Percentiles rank a stretch among this genome's conserved stretches.
Conservation (phyloP, 1,140 invertebrate species). For the Cyclargus thomasi region DNA sequence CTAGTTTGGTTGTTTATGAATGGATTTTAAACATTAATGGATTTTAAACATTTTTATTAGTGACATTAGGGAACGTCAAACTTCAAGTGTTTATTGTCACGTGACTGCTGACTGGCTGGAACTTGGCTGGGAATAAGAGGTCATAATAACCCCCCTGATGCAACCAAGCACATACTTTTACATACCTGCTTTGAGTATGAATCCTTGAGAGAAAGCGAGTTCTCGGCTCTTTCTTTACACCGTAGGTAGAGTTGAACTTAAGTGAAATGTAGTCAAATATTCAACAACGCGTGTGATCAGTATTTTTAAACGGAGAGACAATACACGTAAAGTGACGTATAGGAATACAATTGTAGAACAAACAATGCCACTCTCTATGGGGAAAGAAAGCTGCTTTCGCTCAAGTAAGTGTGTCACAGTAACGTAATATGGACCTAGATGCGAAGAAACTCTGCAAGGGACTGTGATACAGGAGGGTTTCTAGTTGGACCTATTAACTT, state of each 20-base stretch:
- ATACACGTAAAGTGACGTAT: constrained; percentile 18
- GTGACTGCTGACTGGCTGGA: too few species aligned
- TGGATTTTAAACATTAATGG: too few species aligned
- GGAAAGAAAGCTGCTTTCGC: constrained; percentile 33
- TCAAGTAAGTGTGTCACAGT: constrained; percentile 24
- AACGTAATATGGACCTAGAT: constrained; percentile 15
- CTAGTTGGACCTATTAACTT: neutral
- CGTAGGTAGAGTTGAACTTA: neutral
- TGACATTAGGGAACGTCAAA: too few species aligned
- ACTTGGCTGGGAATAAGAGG: too few species aligned
- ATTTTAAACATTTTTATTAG: too few species aligned
- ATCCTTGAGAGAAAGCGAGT: too few species aligned
- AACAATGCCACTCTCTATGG: constrained; percentile 30
- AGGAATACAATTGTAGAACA: constrained; percentile 27
- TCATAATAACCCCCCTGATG: too few species aligned
- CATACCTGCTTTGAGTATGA: too few species aligned
- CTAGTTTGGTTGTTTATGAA: too few species aligned
- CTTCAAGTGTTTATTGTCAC: too few species aligned
- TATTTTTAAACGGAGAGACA: neutral
- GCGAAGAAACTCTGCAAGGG: neutral
- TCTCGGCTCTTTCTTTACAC: neutral
- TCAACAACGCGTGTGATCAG: neutral
- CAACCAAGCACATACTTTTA: too few species aligned
- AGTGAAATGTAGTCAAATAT: constrained; percentile 3
- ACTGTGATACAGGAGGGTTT: neutral